Base-by-base conservation (phyloP, 1,140 invertebrate genomes). In the Euura lappo region DNA sequence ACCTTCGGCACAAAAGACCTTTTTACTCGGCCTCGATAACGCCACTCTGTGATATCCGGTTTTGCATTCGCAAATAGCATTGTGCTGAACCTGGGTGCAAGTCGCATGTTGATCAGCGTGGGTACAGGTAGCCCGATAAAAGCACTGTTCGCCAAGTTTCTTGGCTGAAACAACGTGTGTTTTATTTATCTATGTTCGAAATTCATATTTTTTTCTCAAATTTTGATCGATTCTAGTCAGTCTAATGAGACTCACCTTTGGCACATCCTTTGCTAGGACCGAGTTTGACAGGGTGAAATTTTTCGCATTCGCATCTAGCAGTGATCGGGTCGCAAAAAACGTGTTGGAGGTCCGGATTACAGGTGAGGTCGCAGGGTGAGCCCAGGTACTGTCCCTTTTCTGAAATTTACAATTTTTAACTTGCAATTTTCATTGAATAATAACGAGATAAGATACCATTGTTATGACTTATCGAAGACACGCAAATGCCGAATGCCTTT, bases 1-100 rank as follows among this genome's bases (percentile, higher is more conserved):
- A 95, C 94, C 94, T 92, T 94, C 92, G 74, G 94, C 94, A 84
- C 94, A 96, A 85, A 95, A 95, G 74, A 93, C 87, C 78, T 91
- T 91, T 78, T 92, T 92, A 75, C 91, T 92, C 65, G 93, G 93
- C 79, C 92, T 91, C 73, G 91, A 91, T 76, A 94, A 89, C 74
- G 91, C 90, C 44, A 94, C 94, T 77, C 89, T 92, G 86, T 95
- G 94, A 84, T 92, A 96, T 65, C 94, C 94, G 67, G 88, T 85
- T 81, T 92, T 91, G 87, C 94, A 96, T 81, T 95, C 93, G 85
- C 94, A 96, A 77, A 94, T 91, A 46, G 94, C 94, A 84, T 95
- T 95, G 89, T 96, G 94, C 80, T 94, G 91, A 79, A 95, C 90
- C 85, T 95, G 94, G 69, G 93, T 91, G 83, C 94, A 95, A 11